phyloP scores from a whole-genome alignment of 2,113 vertebrate species.

The Nesospiza acunhae region DNA sequence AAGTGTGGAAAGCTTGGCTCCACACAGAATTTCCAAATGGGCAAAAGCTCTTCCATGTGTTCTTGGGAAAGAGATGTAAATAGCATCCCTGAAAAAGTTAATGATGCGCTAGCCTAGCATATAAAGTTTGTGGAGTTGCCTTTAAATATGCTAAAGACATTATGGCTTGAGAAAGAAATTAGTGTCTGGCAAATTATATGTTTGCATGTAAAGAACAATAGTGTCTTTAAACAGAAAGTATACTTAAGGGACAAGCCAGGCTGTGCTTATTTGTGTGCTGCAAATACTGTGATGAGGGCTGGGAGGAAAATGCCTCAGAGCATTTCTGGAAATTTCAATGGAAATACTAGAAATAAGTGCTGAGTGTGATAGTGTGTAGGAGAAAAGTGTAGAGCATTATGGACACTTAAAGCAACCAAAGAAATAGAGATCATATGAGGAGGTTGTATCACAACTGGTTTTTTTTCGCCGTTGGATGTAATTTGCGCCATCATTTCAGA shows the following conservation, averaged over 20 bases:
- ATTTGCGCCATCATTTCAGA: neutral
- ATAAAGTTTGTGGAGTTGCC: constrained; percentile 29
- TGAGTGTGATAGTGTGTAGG: neutral
- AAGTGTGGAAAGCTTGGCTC: constrained; percentile 19
- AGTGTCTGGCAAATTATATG: constrained; percentile 25
- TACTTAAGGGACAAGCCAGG: neutral
- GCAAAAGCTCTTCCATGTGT: constrained; percentile 35
- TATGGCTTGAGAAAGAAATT: constrained; percentile 31
- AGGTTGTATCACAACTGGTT: neutral
- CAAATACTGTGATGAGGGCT: neutral
- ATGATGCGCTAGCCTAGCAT: constrained; percentile 19
- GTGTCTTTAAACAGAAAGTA: constrained; percentile 16
- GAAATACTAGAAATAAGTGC: neutral
- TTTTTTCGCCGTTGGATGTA: neutral
- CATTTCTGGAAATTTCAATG: constrained; percentile 27
- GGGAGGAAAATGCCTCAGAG: constrained; percentile 3
- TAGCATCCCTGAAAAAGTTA: constrained; percentile 44
- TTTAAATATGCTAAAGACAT: constrained; percentile 52
- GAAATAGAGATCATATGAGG: neutral
- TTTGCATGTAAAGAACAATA: constrained; percentile 51
- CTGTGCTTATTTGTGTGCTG: neutral
- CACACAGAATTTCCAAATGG: neutral
- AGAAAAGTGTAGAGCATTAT: neutral
- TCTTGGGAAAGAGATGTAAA: constrained; percentile 25
- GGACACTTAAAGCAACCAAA: neutral